Conservation (phyloP, 2,888 invertebrate species). For the Argyresthia goedartella region DNA sequence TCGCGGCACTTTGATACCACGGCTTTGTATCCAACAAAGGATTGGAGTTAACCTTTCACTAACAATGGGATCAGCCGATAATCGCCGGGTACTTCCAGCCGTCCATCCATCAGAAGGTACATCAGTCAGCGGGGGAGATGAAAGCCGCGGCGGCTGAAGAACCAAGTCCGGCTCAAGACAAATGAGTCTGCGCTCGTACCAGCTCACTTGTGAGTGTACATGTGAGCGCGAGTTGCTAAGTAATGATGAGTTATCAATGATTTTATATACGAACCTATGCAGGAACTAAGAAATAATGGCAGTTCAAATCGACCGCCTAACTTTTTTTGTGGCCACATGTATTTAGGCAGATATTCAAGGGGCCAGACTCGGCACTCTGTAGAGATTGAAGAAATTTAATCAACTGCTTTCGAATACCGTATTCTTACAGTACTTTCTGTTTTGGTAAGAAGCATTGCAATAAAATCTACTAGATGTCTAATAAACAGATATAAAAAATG, state of each 20-base stretch:
- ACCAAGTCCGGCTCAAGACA: conserved; percentile 10
- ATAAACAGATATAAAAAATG: no score
- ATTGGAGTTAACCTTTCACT: conserved; percentile 37
- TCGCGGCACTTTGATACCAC: conserved; percentile 41
- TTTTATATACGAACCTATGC: background rate
- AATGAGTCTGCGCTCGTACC: background rate
- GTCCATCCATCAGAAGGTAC: conserved; percentile 53
- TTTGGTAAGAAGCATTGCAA: no score
- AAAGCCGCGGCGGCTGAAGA: conserved; percentile 36
- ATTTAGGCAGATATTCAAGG: no score
- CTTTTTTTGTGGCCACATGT: no score
- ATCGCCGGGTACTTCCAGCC: conserved; percentile 33
- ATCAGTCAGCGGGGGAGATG: conserved; percentile 55
- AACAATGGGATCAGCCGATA: conserved; percentile 50
- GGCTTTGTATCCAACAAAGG: conserved; percentile 29
- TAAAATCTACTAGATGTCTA: no score
- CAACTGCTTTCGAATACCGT: no score
- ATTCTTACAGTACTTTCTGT: no score
- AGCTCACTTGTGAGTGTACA: background rate
- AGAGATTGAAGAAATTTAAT: no score
- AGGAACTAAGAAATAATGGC: no score
- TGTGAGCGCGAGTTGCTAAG: background rate
- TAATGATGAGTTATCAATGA: background rate
- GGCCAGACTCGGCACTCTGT: no score
- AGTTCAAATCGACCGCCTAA: no score